A percentile compares a stretch with the other conserved stretches of the same genome.
These are phyloP conservation scores for Cephus cinctus DNA, from an alignment of 1,140 invertebrate species.

Conservation along the genomic window DNA sequence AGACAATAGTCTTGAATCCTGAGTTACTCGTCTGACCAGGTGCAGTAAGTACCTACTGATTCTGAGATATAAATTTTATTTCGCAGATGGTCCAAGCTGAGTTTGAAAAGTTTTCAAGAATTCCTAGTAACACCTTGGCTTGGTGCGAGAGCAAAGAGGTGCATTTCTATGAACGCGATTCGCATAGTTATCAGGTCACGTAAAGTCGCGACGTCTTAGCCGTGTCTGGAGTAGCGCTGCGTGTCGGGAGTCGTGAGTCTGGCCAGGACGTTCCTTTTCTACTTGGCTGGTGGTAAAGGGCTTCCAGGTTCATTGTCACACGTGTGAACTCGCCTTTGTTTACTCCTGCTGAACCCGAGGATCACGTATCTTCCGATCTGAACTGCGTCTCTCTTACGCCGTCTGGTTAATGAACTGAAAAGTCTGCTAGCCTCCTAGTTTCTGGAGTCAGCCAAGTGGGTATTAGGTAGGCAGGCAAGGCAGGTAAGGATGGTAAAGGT, in stretches of 20 bases:
- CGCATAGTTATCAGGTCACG: conserved; percentile 40
- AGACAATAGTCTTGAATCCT: too few species aligned
- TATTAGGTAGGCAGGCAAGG: conserved; percentile 1
- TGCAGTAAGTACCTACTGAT: too few species aligned
- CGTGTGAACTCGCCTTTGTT: conserved; percentile 39
- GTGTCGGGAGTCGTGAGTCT: too few species aligned
- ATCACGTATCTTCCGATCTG: conserved; percentile 32
- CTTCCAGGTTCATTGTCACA: conserved; percentile 44
- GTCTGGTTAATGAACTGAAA: conserved; percentile 36
- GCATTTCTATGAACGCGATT: conserved; percentile 26
- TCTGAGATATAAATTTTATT: too few species aligned
- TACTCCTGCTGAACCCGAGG: conserved; percentile 18
- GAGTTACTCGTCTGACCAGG: too few species aligned
- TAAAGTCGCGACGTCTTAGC: conserved; percentile 26
- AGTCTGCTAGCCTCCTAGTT: conserved; percentile 2
- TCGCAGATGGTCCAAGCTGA: too few species aligned
- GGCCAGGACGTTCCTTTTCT: neutral
- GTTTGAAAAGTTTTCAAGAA: too few species aligned
- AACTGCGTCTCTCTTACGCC: conserved; percentile 22
- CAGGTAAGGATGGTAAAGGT: too few species aligned
- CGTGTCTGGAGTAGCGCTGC: neutral
- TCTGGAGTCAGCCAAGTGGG: conserved; percentile 9
- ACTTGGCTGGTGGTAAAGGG: conserved; percentile 23
- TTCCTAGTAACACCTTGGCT: too few species aligned
- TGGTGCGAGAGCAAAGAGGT: conserved; percentile 7